Evolutionary conservation across 2,113 vertebrate genomes (phyloP).

Genomic region (Phaethon lepturus): DNA sequence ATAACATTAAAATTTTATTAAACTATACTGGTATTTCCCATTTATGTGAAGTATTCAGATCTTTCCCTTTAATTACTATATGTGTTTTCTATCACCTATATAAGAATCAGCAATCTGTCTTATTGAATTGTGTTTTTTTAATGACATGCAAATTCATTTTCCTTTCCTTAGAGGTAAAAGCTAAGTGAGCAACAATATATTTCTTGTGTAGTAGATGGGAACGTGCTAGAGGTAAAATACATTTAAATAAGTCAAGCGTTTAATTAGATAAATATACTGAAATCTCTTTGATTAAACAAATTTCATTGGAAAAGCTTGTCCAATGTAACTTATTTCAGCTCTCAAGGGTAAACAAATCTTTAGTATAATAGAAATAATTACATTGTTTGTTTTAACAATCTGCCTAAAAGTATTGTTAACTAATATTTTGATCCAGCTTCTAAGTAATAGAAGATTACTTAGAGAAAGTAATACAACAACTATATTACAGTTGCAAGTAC

Average conservation of each 20-base stretch:
- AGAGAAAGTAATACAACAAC: not conserved
- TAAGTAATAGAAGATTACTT: not conserved
- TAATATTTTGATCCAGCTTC: not conserved
- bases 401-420: not conserved
- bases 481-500: not conserved
- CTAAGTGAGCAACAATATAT: not conserved
- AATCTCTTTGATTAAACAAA: not conserved
- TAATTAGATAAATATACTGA: not conserved
- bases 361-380: not conserved
- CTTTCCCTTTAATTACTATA: not conserved
- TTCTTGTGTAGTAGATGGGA: not conserved
- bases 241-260: not conserved
- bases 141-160: not conserved
- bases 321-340: not conserved
- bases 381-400: not conserved
- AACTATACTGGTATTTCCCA: not conserved
- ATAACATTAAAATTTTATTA: not conserved
- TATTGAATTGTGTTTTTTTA: not conserved
- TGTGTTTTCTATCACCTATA: not conserved
- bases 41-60: not conserved
- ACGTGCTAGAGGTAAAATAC: not conserved
- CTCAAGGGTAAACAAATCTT: not conserved
- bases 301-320: not conserved
- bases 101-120: not conserved
- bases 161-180: not conserved